These are phyloP conservation scores for Ophonus ardosiacus DNA, from an alignment of 2,888 invertebrate genomes.

Conservation along the genomic window DNA sequence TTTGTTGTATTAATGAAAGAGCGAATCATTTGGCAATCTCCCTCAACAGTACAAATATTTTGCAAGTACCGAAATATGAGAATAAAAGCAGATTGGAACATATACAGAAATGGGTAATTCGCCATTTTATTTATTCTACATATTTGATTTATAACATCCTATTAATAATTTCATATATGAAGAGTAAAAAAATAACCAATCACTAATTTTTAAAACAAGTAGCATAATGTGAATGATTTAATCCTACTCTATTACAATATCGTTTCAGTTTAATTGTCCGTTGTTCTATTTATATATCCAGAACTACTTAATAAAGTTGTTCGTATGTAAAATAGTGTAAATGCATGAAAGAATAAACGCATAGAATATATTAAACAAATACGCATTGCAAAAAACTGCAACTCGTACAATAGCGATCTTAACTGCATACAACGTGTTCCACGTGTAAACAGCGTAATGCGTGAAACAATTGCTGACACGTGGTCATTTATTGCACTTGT, in stretches of 20 bases:
- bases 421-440: neutral
- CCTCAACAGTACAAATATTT: too few relatives aligned
- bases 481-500: constrained; percentile 34
- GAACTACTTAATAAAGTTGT: neutral
- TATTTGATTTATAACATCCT: neutral
- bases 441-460: neutral
- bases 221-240: too few relatives aligned
- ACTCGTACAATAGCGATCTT: neutral
- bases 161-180: neutral
- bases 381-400: neutral
- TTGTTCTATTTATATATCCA: neutral
- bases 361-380: neutral
- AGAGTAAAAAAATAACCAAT: too few relatives aligned
- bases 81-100: too few relatives aligned
- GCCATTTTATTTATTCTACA: neutral
- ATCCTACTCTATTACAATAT: too few relatives aligned
- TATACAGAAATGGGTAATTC: too few relatives aligned
- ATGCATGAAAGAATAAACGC: neutral
- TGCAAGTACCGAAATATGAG: too few relatives aligned
- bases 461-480: constrained; percentile 28
- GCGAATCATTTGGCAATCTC: too few relatives aligned
- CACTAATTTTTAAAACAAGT: too few relatives aligned
- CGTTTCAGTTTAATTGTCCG: neutral
- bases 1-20: too few relatives aligned
- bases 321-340: neutral